A percentile compares a stretch with the other conserved stretches of the same genome.
phyloP scores from a whole-genome alignment of 2,797 vertebrate species.

The Pantherophis vulpinus region DNA sequence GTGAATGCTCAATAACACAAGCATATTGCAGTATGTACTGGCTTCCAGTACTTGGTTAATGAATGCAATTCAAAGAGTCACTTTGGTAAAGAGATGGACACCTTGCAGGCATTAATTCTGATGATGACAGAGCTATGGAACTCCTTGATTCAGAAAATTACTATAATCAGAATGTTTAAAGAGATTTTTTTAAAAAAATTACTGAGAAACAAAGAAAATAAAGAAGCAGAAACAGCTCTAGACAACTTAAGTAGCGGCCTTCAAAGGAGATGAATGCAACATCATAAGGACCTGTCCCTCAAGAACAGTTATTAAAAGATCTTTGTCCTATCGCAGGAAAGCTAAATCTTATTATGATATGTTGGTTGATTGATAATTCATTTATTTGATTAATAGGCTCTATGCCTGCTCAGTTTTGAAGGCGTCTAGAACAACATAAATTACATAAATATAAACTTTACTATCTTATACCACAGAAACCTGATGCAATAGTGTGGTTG shows the following conservation, averaged over 20 bases:
- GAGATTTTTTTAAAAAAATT: background rate
- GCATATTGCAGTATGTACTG: background rate
- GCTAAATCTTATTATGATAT: background rate
- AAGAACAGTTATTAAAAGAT: background rate
- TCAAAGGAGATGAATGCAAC: background rate
- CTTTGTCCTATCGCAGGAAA: background rate
- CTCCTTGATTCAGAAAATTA: background rate
- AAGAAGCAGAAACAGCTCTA: background rate
- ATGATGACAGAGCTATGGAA: background rate
- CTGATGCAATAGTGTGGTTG: background rate
- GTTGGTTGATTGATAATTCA: background rate
- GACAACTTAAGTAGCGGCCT: background rate
- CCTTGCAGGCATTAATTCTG: background rate
- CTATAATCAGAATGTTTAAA: background rate
- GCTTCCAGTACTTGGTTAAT: background rate
- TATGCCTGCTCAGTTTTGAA: background rate
- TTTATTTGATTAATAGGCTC: background rate
- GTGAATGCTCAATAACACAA: background rate
- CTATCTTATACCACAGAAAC: too few relatives aligned
- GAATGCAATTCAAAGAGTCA: background rate
- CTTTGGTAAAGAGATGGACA: background rate
- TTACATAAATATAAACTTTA: too few relatives aligned
- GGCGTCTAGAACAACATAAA: too few relatives aligned
- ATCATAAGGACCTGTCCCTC: background rate
- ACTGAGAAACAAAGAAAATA: background rate